Conservation (phyloP, 2,888 invertebrate genomes). For the Baccha elongata region DNA sequence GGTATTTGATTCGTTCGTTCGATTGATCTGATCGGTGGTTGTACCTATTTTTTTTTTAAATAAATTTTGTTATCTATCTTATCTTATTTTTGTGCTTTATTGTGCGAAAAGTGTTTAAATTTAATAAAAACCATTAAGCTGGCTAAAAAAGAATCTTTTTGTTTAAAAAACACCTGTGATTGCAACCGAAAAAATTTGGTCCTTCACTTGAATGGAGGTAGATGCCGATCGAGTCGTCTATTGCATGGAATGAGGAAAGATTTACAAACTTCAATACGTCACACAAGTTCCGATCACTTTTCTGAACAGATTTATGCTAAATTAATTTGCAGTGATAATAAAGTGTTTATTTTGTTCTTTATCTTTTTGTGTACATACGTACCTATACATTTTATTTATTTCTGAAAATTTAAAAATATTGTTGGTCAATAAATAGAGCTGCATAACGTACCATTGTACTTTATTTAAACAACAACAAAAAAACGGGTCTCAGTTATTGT, state of each 20-base stretch:
- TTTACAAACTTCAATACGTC: constrained; percentile 63
- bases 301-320: constrained; percentile 66
- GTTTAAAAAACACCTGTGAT: constrained; percentile 72
- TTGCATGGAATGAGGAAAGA: constrained; percentile 71
- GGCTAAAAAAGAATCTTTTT: constrained; percentile 65
- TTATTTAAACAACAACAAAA: not conserved
- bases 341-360: constrained; percentile 50
- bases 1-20: constrained; percentile 26
- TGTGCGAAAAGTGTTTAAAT: constrained; percentile 57
- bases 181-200: constrained; percentile 69
- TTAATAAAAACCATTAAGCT: constrained; percentile 65
- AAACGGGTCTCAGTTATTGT: constrained; percentile 41
- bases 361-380: not conserved
- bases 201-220: constrained; percentile 70
- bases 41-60: not conserved
- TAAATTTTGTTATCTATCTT: no score
- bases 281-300: constrained; percentile 69
- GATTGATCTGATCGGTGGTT: constrained; percentile 8
- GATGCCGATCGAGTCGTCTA: constrained; percentile 58
- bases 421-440: not conserved
- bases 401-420: not conserved
- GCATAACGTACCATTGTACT: not conserved
- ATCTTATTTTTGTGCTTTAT: constrained; percentile 49
- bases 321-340: constrained; percentile 62
- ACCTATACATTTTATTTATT: not conserved